These are phyloP conservation scores for Alcis repandata DNA, from an alignment of 2,888 invertebrate genomes.

Conservation along the genomic window DNA sequence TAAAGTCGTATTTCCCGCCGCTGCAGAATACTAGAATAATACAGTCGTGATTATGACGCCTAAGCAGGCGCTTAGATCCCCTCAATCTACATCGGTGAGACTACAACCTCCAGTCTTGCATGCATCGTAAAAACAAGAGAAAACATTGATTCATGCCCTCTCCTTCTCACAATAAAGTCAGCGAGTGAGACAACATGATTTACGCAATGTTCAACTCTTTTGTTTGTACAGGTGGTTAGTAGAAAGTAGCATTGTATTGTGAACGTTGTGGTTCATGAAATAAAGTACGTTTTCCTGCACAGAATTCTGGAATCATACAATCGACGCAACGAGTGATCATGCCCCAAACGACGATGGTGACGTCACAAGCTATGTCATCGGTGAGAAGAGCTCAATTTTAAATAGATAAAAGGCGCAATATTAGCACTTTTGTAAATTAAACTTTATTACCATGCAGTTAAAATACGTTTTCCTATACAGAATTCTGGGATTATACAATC, in stretches of 20 bases:
- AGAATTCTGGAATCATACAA: slow-evolving; percentile 83
- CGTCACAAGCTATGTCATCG: slow-evolving; percentile 75
- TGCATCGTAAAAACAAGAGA: slow-evolving; percentile 9
- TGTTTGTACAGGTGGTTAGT: background rate
- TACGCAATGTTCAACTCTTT: background rate
- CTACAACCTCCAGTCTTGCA: slow-evolving; percentile 8
- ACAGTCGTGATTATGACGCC: slow-evolving; percentile 28
- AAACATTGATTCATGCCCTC: background rate
- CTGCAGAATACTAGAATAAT: slow-evolving; percentile 34
- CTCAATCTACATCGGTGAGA: slow-evolving; percentile 33
- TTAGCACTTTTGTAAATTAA: background rate
- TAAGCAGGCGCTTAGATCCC: slow-evolving; percentile 21
- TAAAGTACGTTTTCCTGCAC: slow-evolving; percentile 54
- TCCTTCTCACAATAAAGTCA: background rate
- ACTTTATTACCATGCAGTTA: background rate
- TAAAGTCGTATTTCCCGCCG: slow-evolving; percentile 30
- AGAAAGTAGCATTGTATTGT: background rate
- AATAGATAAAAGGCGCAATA: background rate
- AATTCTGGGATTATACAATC: slow-evolving; percentile 35
- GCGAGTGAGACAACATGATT: background rate
- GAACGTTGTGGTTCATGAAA: background rate
- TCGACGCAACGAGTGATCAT: slow-evolving; percentile 81
- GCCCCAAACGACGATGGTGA: slow-evolving; percentile 77
- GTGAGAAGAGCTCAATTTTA: slow-evolving; percentile 63
- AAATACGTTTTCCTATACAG: slow-evolving; percentile 25